phyloP scores from a whole-genome alignment of 1,140 invertebrate genomes.

The Rhyacophila brunnea region DNA sequence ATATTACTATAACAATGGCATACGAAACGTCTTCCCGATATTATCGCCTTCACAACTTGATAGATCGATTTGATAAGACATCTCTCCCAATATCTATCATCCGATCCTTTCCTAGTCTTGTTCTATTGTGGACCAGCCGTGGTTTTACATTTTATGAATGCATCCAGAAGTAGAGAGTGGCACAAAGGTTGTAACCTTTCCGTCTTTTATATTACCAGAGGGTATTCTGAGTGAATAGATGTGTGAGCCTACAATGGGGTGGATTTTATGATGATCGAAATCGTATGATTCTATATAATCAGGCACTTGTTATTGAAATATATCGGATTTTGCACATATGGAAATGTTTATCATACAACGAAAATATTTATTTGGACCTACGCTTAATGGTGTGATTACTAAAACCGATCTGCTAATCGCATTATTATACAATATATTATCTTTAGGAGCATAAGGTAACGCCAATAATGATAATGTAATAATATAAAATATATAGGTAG shows the following conservation, averaged over 20 bases:
- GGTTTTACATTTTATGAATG: slow-evolving; percentile 35
- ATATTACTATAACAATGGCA: too few relatives aligned
- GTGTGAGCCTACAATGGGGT: neutral
- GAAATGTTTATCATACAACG: too few relatives aligned
- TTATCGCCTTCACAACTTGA: slow-evolving; percentile 3
- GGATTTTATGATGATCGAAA: neutral
- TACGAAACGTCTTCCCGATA: slow-evolving; percentile 1
- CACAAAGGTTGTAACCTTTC: slow-evolving; percentile 27
- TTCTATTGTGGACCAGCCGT: slow-evolving; percentile 15
- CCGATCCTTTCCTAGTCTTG: slow-evolving; percentile 9
- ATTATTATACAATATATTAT: too few relatives aligned
- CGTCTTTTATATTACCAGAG: slow-evolving; percentile 24
- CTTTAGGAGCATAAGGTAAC: too few relatives aligned
- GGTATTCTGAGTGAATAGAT: neutral
- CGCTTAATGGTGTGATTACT: too few relatives aligned
- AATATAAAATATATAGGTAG: too few relatives aligned
- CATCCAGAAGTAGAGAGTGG: slow-evolving; percentile 18
- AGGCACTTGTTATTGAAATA: too few relatives aligned
- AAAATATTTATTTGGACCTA: too few relatives aligned
- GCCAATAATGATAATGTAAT: too few relatives aligned
- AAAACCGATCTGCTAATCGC: too few relatives aligned
- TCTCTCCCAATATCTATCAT: slow-evolving; percentile 16
- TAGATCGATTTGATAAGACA: slow-evolving; percentile 30
- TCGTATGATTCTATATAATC: neutral
- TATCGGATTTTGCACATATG: too few relatives aligned